phyloP scores from a whole-genome alignment of 2,888 invertebrate species.

The Acanthosoma haemorrhoidale region DNA sequence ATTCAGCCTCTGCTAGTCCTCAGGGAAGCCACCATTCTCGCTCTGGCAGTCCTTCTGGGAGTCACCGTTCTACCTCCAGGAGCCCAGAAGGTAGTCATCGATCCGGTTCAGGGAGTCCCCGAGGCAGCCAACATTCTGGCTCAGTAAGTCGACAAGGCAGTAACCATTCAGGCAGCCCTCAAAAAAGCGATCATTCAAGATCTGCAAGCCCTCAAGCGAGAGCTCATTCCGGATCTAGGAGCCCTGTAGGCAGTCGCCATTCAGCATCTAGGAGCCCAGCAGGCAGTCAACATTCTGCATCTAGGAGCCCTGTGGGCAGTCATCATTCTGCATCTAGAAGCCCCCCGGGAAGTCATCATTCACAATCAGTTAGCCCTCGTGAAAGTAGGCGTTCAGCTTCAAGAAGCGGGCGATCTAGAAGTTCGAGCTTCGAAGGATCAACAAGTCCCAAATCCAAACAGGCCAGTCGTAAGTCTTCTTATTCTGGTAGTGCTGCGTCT shows the following conservation, averaged over 20 bases:
- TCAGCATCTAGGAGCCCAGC: conserved; percentile 45
- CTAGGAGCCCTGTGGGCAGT: conserved; percentile 32
- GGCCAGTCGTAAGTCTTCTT: conserved; percentile 16
- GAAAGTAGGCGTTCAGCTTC: conserved; percentile 18
- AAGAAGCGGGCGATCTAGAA: conserved; percentile 20
- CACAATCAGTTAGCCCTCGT: background rate
- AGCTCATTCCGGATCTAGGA: background rate
- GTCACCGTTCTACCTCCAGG: conserved; percentile 36
- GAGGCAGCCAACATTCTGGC: background rate
- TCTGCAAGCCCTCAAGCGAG: background rate
- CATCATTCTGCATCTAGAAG: conserved; percentile 32
- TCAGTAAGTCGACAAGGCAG: background rate
- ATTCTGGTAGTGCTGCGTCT: conserved; percentile 13
- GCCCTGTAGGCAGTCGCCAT: conserved; percentile 1
- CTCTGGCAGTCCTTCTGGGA: conserved; percentile 35
- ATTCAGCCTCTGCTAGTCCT: conserved; percentile 41
- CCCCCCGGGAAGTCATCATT: conserved; percentile 31
- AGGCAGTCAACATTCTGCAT: conserved; percentile 44
- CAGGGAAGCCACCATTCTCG: conserved; percentile 28
- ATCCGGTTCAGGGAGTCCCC: conserved; percentile 30
- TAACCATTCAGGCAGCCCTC: conserved; percentile 33
- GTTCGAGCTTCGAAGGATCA: conserved; percentile 21
- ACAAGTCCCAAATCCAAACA: conserved; percentile 6
- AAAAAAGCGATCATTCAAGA: background rate
- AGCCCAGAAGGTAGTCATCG: conserved; percentile 38